Base-by-base conservation (phyloP, 2,888 invertebrate species). In the Drosophila tripunctata region DNA sequence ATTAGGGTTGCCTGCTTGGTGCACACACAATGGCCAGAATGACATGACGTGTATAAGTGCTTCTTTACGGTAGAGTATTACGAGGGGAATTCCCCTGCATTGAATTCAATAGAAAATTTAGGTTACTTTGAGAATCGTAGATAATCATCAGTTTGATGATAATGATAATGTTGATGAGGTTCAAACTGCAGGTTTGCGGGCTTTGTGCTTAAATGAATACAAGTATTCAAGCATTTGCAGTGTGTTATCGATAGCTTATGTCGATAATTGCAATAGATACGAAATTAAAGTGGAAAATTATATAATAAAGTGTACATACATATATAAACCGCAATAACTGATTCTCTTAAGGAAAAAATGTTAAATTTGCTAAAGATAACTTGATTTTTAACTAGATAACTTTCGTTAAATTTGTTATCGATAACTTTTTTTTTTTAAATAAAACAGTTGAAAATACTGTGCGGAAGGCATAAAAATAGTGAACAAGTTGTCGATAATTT, bases 1-100 rank as follows among this genome's bases (percentile, higher is more conserved):
- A 82, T 82, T 82, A 82, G 81, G 81, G 81, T 82, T 81, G 82
- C 58, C 56, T 41, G 78, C 73, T 35, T 44, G 54, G 19, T 14
- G 31, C 24, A 17, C 36, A 38, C 57, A 81, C 86, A 87, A 81
- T 87, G 86, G 72, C 63, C 63, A 65, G 60, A 63, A 65, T 75
- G 87, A 84, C 73, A 63, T 84, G 86, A 78, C 87, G 87, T 81
- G 86, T 87, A 87, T 69, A 81, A 81, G 86, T 87, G 71, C 35
- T 22, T 31, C 27, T 27, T 56, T 36, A 10, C 36, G 27, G 12
- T 7, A n/a, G 45, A 17, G 17, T 4, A 12, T 14, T 17, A 12
- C 4, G 15, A 15, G 15, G 56, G 15, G 22, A n/a, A 27, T 51
- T 19, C 27, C 50, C 38, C 50, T 17, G 4, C 10, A 0, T 14